Percentiles rank a stretch among this genome's conserved stretches.
Evolutionary conservation across 2,888 invertebrate species (phyloP).

Genomic region (Bursaphelenchus okinawaensis): DNA sequence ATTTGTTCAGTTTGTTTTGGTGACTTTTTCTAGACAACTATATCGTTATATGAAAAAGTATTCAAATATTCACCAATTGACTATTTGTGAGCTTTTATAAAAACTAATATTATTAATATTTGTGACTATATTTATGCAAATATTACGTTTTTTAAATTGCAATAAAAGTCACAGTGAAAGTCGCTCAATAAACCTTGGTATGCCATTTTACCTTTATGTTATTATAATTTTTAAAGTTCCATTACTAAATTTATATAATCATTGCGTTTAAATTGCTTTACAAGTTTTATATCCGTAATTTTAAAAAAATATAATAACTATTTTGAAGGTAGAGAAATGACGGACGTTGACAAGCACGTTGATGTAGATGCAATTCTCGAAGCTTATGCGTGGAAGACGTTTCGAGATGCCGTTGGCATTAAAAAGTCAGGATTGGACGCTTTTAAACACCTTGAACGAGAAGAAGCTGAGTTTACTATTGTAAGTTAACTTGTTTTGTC

Average conservation of each 20-base stretch:
- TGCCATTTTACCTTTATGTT: not conserved
- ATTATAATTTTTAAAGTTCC: not conserved
- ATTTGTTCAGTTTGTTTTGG: too few species aligned
- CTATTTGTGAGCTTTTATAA: too few species aligned
- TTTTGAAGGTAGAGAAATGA: not conserved
- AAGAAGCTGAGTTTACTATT: conserved; percentile 54
- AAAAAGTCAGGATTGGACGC: conserved; percentile 47
- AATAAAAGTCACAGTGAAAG: too few species aligned
- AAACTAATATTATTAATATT: too few species aligned
- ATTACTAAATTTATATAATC: not conserved
- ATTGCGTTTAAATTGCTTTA: not conserved
- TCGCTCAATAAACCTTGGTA: too few species aligned
- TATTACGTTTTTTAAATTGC: too few species aligned
- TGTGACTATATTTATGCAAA: too few species aligned
- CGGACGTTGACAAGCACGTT: conserved; percentile 37
- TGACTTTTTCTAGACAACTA: too few species aligned
- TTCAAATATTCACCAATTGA: too few species aligned
- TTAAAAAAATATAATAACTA: not conserved
- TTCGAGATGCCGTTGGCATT: conserved; percentile 43
- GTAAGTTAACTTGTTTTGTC: conserved; percentile 38
- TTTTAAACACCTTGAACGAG: conserved; percentile 49
- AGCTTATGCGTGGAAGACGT: conserved; percentile 56
- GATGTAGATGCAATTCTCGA: conserved; percentile 55
- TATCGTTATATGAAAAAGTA: too few species aligned
- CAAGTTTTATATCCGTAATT: not conserved